phyloP scores from a whole-genome alignment of 2,888 invertebrate species.

The Maniola hyperantus region DNA sequence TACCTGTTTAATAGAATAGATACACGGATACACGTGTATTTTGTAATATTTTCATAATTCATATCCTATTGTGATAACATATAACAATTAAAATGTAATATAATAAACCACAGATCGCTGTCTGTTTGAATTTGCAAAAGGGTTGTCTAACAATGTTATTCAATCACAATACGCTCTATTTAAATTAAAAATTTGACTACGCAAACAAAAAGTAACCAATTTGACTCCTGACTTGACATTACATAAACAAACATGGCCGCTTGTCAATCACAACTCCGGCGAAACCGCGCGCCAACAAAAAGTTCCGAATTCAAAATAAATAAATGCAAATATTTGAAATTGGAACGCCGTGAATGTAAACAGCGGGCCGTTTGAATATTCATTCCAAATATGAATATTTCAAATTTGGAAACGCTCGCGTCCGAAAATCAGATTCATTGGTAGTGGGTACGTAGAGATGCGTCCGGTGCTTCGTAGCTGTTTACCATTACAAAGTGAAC shows the following conservation, averaged over 20 bases:
- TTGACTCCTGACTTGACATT: constrained; percentile 38
- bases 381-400: constrained; percentile 80
- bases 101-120: constrained; percentile 8
- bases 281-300: constrained; percentile 56
- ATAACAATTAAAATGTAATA: constrained; percentile 12
- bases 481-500: constrained; percentile 33
- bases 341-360: constrained; percentile 81
- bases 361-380: constrained; percentile 79
- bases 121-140: constrained; percentile 16
- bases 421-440: constrained; percentile 76
- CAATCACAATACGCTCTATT: constrained; percentile 27
- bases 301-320: constrained; percentile 73
- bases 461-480: constrained; percentile 24
- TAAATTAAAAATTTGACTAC: constrained; percentile 39
- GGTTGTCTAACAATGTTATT: constrained; percentile 22
- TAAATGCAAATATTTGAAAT: constrained; percentile 82
- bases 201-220: constrained; percentile 34
- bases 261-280: constrained; percentile 47
- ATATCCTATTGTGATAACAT: constrained; percentile 1
- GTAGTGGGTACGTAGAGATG: constrained; percentile 38
- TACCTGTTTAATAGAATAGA: background rate
- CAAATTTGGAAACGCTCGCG: constrained; percentile 66
- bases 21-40: constrained; percentile 8
- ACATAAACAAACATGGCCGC: constrained; percentile 49
- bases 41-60: constrained; percentile 4